Evolutionary conservation across 2,888 invertebrate genomes (phyloP), one percentile per base, ranked within the genome.

Genomic region (Fragum fragum): DNA sequence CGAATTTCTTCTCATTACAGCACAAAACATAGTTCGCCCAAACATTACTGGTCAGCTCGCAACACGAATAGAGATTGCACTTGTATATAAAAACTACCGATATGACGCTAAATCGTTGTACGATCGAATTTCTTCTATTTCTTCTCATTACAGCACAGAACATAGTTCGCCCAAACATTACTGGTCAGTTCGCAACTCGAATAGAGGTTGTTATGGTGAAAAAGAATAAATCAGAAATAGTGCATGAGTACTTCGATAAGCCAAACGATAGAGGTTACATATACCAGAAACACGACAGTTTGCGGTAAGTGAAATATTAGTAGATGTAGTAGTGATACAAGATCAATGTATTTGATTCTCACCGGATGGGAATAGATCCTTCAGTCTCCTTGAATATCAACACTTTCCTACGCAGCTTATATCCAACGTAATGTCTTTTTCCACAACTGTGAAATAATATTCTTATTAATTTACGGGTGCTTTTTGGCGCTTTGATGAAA

Each of bases 171-270:
- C 91, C 91, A 0, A 81, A 77, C 1, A 72, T 90, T 1, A 79
- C 89, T 0, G 71, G 76, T 42, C 84, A 87, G 11, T 91, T 88
- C 61, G 81, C 84, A n/a, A 86, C 87, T 0, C 86, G 88, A 9
- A 76, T 90, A 0, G 89, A 91, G 69, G 85, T 89, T 39, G 85
- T 84, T 7, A 85, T 91, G 5, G 72, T 78, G 52, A 87, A 88
- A 61, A 88, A 86, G 55, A 88, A 89, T n/a, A 59, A 68, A 61
- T 88, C 91, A 0, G 87, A 87, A 1, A 83, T 87, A 21, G 75
- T 89, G 1, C 87, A 88, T 39, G 91, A 91, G 52, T 90, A 83
- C 70, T 91, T 87, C 61, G 90, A 90, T 53, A 55, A 83, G 23
- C 42, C 53, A 0, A 75, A 81, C 66, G 89, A 90, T 70, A 42